These are phyloP conservation scores for Cephalopholis sonnerati DNA, from an alignment of 2,113 vertebrate genomes.

Conservation along the genomic window DNA sequence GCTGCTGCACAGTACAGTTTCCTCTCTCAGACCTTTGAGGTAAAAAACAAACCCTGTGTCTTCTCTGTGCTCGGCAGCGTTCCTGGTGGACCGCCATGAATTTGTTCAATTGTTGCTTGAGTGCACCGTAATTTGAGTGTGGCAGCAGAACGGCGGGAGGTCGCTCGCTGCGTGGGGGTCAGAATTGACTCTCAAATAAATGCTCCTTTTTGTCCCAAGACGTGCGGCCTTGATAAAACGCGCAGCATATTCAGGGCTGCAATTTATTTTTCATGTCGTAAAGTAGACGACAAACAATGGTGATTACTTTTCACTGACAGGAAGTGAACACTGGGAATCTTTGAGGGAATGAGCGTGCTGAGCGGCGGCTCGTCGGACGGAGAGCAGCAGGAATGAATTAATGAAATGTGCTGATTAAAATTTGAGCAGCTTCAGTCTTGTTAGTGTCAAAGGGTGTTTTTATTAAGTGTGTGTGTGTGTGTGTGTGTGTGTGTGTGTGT, in stretches of 20 bases:
- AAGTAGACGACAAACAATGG: conserved; percentile 55
- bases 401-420: conserved; percentile 74
- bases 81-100: conserved; percentile 31
- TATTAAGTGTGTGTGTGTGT: conserved; percentile 52
- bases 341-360: conserved; percentile 3
- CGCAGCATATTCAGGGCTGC: conserved; percentile 44
- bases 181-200: conserved; percentile 55
- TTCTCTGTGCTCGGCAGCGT: conserved; percentile 38
- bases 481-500: background rate
- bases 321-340: conserved; percentile 46
- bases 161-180: conserved; percentile 42
- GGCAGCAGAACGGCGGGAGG: conserved; percentile 43
- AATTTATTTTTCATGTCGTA: conserved; percentile 43
- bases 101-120: conserved; percentile 66
- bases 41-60: conserved; percentile 51
- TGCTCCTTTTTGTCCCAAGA: conserved; percentile 56
- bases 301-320: conserved; percentile 55
- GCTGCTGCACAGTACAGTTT: background rate
- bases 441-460: conserved; percentile 66
- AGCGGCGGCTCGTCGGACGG: conserved; percentile 26
- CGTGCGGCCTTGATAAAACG: conserved; percentile 53
- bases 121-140: conserved; percentile 60
- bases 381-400: conserved; percentile 62
- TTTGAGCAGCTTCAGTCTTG: conserved; percentile 57
- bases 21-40: conserved; percentile 25